Evolutionary conservation across 1,140 invertebrate genomes (phyloP).

Genomic region (Neocloeon triangulifer): DNA sequence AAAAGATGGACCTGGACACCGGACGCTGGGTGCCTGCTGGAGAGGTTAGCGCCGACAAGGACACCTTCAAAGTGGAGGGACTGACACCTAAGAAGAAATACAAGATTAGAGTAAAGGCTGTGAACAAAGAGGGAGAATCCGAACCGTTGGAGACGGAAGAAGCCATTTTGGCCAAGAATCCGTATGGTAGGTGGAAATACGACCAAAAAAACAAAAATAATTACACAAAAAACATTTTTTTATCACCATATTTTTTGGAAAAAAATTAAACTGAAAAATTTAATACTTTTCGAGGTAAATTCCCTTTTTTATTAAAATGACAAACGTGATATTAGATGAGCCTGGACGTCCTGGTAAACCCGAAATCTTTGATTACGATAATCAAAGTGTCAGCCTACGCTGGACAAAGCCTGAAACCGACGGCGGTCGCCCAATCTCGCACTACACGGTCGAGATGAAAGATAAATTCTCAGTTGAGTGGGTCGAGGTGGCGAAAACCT

Average conservation of each 20-base stretch:
- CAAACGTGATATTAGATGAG: constrained; percentile 34
- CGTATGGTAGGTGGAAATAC: constrained; percentile 69
- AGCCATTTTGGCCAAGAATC: constrained; percentile 80
- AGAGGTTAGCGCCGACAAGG: constrained; percentile 42
- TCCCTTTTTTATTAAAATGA: neutral
- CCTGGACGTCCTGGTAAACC: constrained; percentile 75
- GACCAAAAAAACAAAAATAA: constrained; percentile 1
- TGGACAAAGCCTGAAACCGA: constrained; percentile 79
- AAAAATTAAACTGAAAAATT: neutral
- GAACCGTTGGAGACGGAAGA: constrained; percentile 83
- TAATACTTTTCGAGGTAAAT: neutral
- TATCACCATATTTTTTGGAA: neutral
- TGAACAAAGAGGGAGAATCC: constrained; percentile 95
- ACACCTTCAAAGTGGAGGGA: constrained; percentile 69
- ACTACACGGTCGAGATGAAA: constrained; percentile 90
- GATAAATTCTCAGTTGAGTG: constrained; percentile 82
- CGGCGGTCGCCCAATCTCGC: constrained; percentile 83
- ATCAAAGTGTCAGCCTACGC: constrained; percentile 66
- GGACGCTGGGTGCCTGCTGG: constrained; percentile 60
- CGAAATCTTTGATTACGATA: constrained; percentile 82
- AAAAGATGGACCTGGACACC: constrained; percentile 89
- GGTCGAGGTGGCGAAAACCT: constrained; percentile 64
- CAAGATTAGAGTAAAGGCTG: constrained; percentile 93
- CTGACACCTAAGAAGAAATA: constrained; percentile 94
- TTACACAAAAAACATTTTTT: neutral